These are phyloP conservation scores for Spatulosminthurus flaviceps DNA, from an alignment of 2,888 invertebrate species.

Conservation along the genomic window DNA sequence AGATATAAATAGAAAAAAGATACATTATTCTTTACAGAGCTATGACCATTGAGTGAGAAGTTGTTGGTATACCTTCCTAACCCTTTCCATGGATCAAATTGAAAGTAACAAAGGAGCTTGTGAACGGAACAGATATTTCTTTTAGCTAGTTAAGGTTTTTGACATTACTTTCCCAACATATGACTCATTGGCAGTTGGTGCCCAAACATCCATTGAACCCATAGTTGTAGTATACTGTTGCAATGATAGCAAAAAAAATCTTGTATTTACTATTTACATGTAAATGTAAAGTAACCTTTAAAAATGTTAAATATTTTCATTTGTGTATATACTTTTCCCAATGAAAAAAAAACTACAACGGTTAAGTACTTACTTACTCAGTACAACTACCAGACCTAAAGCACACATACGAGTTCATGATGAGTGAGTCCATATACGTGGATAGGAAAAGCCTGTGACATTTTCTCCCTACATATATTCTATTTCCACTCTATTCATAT, in stretches of 20 bases:
- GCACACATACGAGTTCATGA: too few relatives aligned
- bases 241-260: conserved; percentile 1
- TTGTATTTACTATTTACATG: conserved; percentile 34
- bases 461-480: too few relatives aligned
- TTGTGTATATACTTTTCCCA: neutral
- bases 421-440: too few relatives aligned
- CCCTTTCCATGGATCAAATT: conserved; percentile 32
- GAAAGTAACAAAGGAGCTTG: conserved; percentile 32
- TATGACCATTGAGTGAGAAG: too few relatives aligned
- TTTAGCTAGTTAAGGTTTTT: conserved; percentile 40
- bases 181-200: conserved; percentile 22
- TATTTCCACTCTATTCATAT: too few relatives aligned
- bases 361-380: too few relatives aligned
- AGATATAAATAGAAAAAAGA: too few relatives aligned
- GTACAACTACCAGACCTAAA: too few relatives aligned
- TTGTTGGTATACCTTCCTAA: neutral
- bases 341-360: neutral
- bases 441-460: too few relatives aligned
- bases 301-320: conserved; percentile 45
- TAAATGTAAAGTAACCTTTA: conserved; percentile 40
- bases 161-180: conserved; percentile 37
- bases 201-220: neutral
- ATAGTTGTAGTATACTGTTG: neutral
- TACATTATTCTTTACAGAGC: too few relatives aligned
- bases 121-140: conserved; percentile 38